A percentile compares a stretch with the other conserved stretches of the same genome.
Conservation (phyloP, 2,797 vertebrate species). For the Epinephelus malabaricus region DNA sequence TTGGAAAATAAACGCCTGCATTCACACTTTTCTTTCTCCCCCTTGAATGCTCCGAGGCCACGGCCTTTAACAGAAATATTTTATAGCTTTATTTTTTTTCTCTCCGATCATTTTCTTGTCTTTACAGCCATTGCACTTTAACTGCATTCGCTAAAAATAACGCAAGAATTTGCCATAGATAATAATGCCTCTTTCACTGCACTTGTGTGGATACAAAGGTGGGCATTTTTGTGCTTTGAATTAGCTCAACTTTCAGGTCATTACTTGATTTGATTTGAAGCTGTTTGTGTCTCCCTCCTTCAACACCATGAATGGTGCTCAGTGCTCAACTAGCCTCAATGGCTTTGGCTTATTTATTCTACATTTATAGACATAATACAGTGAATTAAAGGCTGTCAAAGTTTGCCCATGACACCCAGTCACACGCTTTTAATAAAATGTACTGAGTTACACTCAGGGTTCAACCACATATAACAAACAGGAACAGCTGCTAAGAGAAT, state of each 20-base stretch:
- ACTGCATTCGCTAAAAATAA: constrained; percentile 74
- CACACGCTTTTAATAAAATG: constrained; percentile 59
- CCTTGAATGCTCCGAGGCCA: constrained; percentile 16
- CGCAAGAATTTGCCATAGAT: constrained; percentile 79
- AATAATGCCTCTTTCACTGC: constrained; percentile 71
- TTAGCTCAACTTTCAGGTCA: constrained; percentile 72
- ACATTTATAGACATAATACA: constrained; percentile 65
- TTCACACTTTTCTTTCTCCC: constrained; percentile 46
- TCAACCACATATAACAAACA: constrained; percentile 28
- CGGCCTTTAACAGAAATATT: constrained; percentile 58
- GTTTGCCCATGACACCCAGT: constrained; percentile 48
- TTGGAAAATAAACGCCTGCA: constrained; percentile 61
- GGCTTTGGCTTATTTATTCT: constrained; percentile 67
- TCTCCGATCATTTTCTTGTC: constrained; percentile 70
- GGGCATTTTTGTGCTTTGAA: constrained; percentile 70
- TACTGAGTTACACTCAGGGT: constrained; percentile 22
- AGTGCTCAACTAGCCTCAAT: constrained; percentile 60
- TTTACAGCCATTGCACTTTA: constrained; percentile 71
- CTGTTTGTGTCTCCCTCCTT: constrained; percentile 64
- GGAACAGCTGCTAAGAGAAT: constrained; percentile 18
- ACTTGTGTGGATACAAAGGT: constrained; percentile 70
- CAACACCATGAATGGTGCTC: constrained; percentile 62
- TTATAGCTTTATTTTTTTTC: constrained; percentile 51
- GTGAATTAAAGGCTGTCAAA: constrained; percentile 42
- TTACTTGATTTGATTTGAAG: constrained; percentile 78